phyloP scores from a whole-genome alignment of 2,888 invertebrate genomes.

The Endomychus coccineus region DNA sequence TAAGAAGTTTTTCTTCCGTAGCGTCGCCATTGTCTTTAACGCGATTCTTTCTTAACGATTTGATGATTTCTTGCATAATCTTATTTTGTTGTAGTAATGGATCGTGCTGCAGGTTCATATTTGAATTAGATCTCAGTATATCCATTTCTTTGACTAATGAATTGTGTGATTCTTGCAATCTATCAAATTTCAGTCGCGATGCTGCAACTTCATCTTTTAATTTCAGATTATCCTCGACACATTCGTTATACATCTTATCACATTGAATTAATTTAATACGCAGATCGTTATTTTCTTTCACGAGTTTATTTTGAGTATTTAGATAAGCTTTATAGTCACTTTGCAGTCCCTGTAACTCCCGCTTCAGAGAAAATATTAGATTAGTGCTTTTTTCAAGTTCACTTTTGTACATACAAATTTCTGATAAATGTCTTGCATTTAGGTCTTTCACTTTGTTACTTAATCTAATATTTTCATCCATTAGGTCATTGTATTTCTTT shows the following conservation, averaged over 20 bases:
- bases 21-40: too few relatives aligned
- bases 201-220: conserved; percentile 8
- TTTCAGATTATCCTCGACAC: conserved; percentile 7
- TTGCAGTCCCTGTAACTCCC: conserved; percentile 5
- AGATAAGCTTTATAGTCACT: conserved; percentile 9
- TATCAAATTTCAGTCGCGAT: conserved; percentile 6
- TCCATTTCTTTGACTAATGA: conserved; percentile 1
- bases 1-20: too few relatives aligned
- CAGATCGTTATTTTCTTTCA: conserved; percentile 12
- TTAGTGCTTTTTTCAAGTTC: conserved; percentile 13
- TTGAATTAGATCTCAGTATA: neutral
- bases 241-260: conserved; percentile 7
- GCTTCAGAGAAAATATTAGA: conserved; percentile 8
- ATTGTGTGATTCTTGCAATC: conserved; percentile 4
- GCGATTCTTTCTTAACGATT: conserved; percentile 11
- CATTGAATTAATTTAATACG: conserved; percentile 7
- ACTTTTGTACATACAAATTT: conserved; percentile 11
- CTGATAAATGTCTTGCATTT: conserved; percentile 10
- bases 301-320: conserved; percentile 10
- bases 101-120: neutral
- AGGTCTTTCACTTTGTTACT: conserved; percentile 13
- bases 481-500: conserved; percentile 4
- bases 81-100: conserved; percentile 12
- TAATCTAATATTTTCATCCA: conserved; percentile 12
- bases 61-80: conserved; percentile 13